A percentile compares a stretch with the other conserved stretches of the same genome.
These are phyloP conservation scores for Prunella fulvescens DNA, from an alignment of 2,113 vertebrate species.

Conservation along the genomic window DNA sequence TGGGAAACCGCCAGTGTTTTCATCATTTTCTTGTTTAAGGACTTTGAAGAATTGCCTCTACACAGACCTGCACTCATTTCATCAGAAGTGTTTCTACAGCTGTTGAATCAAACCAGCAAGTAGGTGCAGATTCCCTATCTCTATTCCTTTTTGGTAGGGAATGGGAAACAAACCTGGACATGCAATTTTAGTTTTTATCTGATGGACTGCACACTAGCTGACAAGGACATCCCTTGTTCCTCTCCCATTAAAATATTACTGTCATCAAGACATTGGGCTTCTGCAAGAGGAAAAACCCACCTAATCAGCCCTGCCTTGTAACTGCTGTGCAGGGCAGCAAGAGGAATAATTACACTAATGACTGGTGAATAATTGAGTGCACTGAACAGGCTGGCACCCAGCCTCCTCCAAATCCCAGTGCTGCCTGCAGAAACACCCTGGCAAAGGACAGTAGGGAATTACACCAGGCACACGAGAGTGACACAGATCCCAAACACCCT, in stretches of 20 bases:
- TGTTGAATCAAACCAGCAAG: neutral
- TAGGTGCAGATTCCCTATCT: neutral
- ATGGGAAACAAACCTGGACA: neutral
- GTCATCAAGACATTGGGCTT: neutral
- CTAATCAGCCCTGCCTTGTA: neutral
- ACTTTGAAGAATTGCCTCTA: neutral
- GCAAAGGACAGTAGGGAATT: neutral
- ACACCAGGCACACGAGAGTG: rapidly evolving
- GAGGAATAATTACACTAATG: neutral
- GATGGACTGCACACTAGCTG: neutral
- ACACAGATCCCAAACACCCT: neutral
- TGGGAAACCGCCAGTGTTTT: neutral
- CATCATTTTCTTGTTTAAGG: neutral
- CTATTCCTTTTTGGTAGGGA: rapidly evolving
- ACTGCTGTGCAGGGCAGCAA: neutral
- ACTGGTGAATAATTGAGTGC: neutral
- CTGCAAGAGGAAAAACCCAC: neutral
- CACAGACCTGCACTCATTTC: neutral
- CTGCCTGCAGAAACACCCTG: neutral
- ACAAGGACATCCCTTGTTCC: neutral
- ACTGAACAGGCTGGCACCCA: neutral
- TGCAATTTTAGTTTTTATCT: neutral
- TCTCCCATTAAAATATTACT: neutral
- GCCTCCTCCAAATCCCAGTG: neutral
- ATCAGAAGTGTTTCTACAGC: neutral